Conservation (phyloP, 1,140 invertebrate species). For the Melitaea cinxia region DNA sequence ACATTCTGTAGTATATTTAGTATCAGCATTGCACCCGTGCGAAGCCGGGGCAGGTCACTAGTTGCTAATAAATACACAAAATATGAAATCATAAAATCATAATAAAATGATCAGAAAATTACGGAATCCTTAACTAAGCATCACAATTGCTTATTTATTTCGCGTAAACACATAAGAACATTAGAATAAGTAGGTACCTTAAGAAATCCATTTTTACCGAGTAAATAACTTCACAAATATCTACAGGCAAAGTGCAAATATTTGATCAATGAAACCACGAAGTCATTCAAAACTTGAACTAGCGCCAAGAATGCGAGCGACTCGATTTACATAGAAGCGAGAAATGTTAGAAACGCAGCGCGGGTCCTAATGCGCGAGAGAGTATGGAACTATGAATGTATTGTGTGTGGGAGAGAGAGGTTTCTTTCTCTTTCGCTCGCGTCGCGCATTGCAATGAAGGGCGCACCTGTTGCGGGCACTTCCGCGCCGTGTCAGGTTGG, state of each 20-base stretch:
- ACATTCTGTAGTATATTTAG: too few species aligned
- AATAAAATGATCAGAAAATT: too few species aligned
- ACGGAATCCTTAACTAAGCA: too few species aligned
- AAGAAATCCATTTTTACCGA: background rate
- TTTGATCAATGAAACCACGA: constrained; percentile 1
- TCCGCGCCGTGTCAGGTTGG: background rate
- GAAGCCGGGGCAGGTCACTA: too few species aligned
- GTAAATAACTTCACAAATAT: background rate
- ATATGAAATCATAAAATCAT: too few species aligned
- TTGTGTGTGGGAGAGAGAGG: constrained; percentile 7
- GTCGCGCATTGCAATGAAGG: constrained; percentile 16
- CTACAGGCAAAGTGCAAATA: constrained; percentile 8
- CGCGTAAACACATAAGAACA: background rate
- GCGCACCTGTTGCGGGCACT: constrained; percentile 17
- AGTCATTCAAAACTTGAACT: constrained; percentile 8
- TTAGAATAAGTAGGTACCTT: background rate
- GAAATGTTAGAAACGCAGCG: background rate
- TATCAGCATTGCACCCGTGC: too few species aligned
- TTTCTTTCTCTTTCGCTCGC: constrained; percentile 6
- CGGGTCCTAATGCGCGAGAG: constrained; percentile 11
- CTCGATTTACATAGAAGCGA: background rate
- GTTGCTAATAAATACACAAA: too few species aligned
- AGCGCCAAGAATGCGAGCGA: constrained; percentile 5
- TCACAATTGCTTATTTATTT: too few species aligned
- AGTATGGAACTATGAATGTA: background rate